Percentiles rank a stretch among this genome's conserved stretches.
Conservation (phyloP, 2,888 invertebrate genomes). For the Drosophila meridionalis region DNA sequence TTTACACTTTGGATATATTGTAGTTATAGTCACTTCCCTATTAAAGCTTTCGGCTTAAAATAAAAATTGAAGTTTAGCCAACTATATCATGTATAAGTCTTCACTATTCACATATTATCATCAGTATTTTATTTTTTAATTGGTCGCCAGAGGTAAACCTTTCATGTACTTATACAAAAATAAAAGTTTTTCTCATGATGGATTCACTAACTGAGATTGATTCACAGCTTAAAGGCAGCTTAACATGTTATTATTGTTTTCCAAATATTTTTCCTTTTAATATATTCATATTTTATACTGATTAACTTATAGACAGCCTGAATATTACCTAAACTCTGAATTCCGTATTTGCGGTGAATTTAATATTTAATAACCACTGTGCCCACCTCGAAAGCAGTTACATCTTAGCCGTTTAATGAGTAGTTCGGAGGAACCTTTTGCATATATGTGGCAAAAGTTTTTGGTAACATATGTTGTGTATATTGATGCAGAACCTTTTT, state of each 20-base stretch:
- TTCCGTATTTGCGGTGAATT: background rate
- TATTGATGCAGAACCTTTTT: conserved; percentile 34
- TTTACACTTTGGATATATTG: too few species aligned
- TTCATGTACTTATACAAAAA: too few species aligned
- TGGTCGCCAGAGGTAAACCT: too few species aligned
- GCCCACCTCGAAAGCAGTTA: conserved; percentile 24
- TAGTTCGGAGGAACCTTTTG: conserved; percentile 25
- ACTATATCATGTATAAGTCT: too few species aligned
- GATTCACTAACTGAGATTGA: background rate
- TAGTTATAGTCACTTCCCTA: too few species aligned
- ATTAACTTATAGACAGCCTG: background rate
- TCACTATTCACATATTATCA: too few species aligned
- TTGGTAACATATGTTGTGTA: conserved; percentile 66
- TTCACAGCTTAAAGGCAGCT: background rate
- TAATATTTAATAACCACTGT: conserved; percentile 37
- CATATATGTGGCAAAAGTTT: conserved; percentile 47
- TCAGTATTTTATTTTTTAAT: too few species aligned
- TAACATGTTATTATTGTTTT: background rate
- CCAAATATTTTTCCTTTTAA: background rate
- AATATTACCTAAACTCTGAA: background rate
- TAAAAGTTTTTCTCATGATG: too few species aligned
- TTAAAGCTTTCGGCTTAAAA: too few species aligned
- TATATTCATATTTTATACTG: background rate
- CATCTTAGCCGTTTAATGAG: conserved; percentile 29
- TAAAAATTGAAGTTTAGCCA: too few species aligned